Evolutionary conservation across 2,797 vertebrate genomes (phyloP).

Genomic region (Gallinago nigripennis): DNA sequence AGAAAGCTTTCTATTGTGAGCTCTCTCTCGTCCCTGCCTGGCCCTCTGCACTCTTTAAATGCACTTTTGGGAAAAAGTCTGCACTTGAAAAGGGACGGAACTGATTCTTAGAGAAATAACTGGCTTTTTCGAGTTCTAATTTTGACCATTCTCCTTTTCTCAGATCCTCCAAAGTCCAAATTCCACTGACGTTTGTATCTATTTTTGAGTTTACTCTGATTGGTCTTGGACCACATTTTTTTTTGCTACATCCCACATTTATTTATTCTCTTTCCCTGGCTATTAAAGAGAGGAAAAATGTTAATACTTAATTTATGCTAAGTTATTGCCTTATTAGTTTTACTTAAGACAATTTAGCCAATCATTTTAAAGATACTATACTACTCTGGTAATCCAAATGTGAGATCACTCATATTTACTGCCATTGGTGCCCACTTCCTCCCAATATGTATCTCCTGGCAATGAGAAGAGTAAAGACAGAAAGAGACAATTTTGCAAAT

Average conservation of each 20-base stretch:
- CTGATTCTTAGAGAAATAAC: background rate
- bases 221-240: background rate
- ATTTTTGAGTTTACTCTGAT: background rate
- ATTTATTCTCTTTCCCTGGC: background rate
- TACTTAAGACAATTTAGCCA: background rate
- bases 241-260: background rate
- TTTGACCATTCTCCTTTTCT: background rate
- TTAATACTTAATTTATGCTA: background rate
- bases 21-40: background rate
- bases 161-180: background rate
- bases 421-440: background rate
- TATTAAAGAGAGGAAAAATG: background rate
- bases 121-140: slow-evolving; percentile 20
- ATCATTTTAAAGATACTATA: background rate
- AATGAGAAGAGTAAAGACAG: background rate
- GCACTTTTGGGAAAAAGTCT: slow-evolving; percentile 26
- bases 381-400: background rate
- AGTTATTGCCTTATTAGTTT: background rate
- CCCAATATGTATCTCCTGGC: background rate
- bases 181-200: background rate
- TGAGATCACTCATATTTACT: background rate
- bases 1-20: slow-evolving; percentile 39
- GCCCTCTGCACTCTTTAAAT: background rate
- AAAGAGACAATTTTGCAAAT: background rate
- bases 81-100: background rate